Evolutionary conservation across 2,888 invertebrate genomes (phyloP), one percentile per base, ranked within the genome.

Genomic region (Bedellia somnulentella): DNA sequence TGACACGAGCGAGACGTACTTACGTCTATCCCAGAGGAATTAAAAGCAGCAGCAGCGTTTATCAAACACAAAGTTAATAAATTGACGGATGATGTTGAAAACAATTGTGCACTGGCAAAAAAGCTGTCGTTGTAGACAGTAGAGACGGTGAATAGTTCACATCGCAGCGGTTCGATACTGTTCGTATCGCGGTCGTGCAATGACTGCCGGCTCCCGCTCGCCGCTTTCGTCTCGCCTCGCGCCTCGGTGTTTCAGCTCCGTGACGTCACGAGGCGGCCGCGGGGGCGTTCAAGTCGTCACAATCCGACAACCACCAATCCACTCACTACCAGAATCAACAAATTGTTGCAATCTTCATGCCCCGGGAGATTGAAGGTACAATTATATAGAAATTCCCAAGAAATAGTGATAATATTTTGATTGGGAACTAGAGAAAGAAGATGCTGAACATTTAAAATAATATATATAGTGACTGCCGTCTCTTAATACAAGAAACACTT

Each of bases 121-220:
- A 60, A 55, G 63, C 73, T 73, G 73, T 58, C 75, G 68, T 62
- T 46, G 34, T 57, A 61, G 75, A 73, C 75, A 71, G 71, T 54
- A 44, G 57, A 46, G 46, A 47, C 57, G 54, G 47, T 66, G 66
- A 59, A 47, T 54, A 58, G 75, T 71, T 75, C 68, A 75, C 75
- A 75, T 75, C 58, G 67, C 75, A 75, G 47, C 75, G 71, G 68
- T 45, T 58, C 60, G 61, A 68, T 66, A 67, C 70, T 58, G 60
- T 61, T 57, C 55, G 71, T 64, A 70, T 64, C 70, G 70, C 67
- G 64, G 58, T 58, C 52, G 70, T 58, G 63, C 64, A 60, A 49
- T 66, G 70, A 73, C 73, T 73, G 61, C 46, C 54, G 41, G 15
- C 35, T 27, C 44, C 13, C 12, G 12, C 23, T 24, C 4, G 21